phyloP scores from a whole-genome alignment of 2,113 vertebrate genomes.

The Alethe castanea region DNA sequence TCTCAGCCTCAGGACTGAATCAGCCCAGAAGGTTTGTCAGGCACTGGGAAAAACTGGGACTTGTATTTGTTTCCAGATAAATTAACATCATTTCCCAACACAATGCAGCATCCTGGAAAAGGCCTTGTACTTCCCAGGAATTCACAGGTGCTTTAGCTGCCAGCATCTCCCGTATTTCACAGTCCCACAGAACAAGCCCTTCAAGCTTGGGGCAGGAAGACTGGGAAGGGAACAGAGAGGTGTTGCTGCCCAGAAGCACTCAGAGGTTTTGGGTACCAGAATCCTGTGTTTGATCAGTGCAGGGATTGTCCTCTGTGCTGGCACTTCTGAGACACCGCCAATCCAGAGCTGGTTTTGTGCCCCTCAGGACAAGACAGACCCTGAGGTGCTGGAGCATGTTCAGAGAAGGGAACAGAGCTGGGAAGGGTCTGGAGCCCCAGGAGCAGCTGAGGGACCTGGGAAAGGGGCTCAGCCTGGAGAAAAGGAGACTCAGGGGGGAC shows the following conservation, averaged over 20 bases:
- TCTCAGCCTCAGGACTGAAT: neutral
- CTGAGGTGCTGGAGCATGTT: rapidly evolving
- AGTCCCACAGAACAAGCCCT: neutral
- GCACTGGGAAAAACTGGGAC: neutral
- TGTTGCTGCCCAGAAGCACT: neutral
- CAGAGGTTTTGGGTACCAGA: neutral
- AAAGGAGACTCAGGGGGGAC: neutral
- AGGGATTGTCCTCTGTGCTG: neutral
- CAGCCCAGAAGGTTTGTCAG: neutral
- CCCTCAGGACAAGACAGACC: rapidly evolving
- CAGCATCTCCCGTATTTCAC: neutral
- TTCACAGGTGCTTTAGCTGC: neutral
- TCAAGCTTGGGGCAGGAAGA: rapidly evolving
- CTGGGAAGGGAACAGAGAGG: neutral
- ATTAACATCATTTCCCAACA: neutral
- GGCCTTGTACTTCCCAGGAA: neutral
- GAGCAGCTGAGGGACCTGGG: neutral
- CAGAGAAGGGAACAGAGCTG: neutral
- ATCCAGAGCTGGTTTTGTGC: rapidly evolving
- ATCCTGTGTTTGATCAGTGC: neutral
- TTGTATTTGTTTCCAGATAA: neutral
- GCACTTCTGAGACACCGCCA: neutral
- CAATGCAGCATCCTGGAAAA: neutral
- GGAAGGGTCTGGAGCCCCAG: neutral
- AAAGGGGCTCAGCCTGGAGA: neutral